Evolutionary conservation across 2,797 vertebrate genomes (phyloP), one percentile per base, ranked within the genome.

Genomic region (Falco rusticolus): DNA sequence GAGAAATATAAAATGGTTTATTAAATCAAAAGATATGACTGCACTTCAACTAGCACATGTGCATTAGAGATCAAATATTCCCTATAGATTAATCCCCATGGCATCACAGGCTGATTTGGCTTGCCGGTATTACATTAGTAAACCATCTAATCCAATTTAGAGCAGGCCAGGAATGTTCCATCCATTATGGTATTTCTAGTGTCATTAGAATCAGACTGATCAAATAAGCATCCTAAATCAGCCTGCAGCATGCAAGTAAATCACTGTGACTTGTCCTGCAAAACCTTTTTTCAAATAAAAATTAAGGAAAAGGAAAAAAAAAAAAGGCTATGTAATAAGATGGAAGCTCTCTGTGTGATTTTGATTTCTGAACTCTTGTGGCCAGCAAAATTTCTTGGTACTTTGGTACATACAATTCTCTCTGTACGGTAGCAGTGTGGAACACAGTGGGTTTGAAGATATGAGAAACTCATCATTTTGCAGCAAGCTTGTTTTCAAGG

Each of bases 71-170:
- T 93, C 96, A 95, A 94, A 84, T 95, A 97, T 97, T 96, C 96
- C 92, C 96, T 53, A 80, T 28, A 97, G 97, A 94, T 96, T 96
- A 96, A 97, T 97, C 94, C 96, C 95, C 95, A 95, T 95, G 96
- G 97, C 96, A 96, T 94, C 96, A 96, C 64, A 96, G 95, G 80
- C 93, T 97, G 97, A 96, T 97, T 96, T 96, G 90, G 66, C 88
- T 97, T 90, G 84, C 96, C 54, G 39, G 93, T 96, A 97, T 97
- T 95, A 94, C 96, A 97, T 98, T 98, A 97, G 97, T 95, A 96
- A 97, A 96, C 94, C 96, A 97, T 96, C 97, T 97, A 97, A 98
- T 97, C 94, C 96, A 98, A 98, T 98, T 98, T 98, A 95, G 94
- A 92, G 86, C 90, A 97, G 92, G 81, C 86, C 94, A 95, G 90